A percentile compares a stretch with the other conserved stretches of the same genome.
phyloP scores from a whole-genome alignment of 2,113 vertebrate genomes.

The Morone chrysops region DNA sequence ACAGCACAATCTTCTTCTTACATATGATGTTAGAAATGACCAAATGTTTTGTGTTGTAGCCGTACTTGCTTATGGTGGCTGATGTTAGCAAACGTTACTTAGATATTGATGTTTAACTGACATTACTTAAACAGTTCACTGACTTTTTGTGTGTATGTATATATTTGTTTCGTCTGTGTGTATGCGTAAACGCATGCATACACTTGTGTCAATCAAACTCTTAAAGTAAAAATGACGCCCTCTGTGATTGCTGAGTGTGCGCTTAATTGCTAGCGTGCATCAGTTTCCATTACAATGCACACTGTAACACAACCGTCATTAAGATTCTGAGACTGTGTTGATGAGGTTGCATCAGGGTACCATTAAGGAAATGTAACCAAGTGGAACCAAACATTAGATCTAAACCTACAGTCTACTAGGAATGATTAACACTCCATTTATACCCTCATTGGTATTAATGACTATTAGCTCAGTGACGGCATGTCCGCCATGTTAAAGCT shows the following conservation, averaged over 20 bases:
- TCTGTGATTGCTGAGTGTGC: neutral
- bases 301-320: constrained; percentile 3
- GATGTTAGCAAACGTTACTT: neutral
- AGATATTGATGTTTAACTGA: neutral
- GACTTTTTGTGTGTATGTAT: neutral
- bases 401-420: constrained; percentile 22
- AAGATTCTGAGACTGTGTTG: constrained; percentile 30
- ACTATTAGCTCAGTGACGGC: constrained; percentile 9
- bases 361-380: constrained; percentile 42
- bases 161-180: neutral
- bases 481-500: constrained; percentile 20
- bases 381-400: constrained; percentile 52
- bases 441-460: constrained; percentile 40
- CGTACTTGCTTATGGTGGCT: neutral
- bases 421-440: constrained; percentile 47
- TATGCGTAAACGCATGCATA: neutral
- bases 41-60: neutral
- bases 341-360: constrained; percentile 32
- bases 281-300: neutral
- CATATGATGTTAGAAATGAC: neutral
- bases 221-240: constrained; percentile 16
- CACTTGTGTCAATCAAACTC: constrained; percentile 1
- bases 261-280: constrained; percentile 8
- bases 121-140: too few species aligned
- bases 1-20: neutral